Percentiles rank a stretch among this genome's conserved stretches.
phyloP scores from a whole-genome alignment of 1,140 invertebrate species.

The Lepidostoma basale region DNA sequence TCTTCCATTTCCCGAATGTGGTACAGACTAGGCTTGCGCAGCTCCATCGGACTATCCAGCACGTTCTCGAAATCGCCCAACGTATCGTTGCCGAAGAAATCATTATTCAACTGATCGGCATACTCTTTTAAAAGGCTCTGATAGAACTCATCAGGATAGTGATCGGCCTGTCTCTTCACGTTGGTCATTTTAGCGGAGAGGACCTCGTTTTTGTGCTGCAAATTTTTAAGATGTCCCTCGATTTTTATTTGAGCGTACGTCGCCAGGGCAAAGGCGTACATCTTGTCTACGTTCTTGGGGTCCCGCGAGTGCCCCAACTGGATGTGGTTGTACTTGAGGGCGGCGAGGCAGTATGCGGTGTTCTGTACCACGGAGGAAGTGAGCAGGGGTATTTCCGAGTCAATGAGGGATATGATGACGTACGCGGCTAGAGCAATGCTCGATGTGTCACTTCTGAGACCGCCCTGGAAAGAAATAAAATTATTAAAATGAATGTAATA shows the following conservation, averaged over 20 bases:
- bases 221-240: conserved; percentile 30
- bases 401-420: conserved; percentile 68
- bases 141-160: background rate
- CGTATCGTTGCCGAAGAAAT: background rate
- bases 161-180: background rate
- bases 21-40: background rate
- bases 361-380: conserved; percentile 56
- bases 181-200: conserved; percentile 6
- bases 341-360: conserved; percentile 65
- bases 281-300: conserved; percentile 14
- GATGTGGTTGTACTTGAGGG: conserved; percentile 41
- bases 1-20: background rate
- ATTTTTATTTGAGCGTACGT: conserved; percentile 57
- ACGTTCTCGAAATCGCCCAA: background rate
- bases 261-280: conserved; percentile 62
- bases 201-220: conserved; percentile 26
- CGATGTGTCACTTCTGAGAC: conserved; percentile 67
- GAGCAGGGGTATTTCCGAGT: conserved; percentile 58
- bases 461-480: conserved; percentile 59
- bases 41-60: too few species aligned
- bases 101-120: background rate
- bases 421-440: conserved; percentile 70
- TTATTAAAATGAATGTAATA: too few species aligned
- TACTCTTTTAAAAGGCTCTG: background rate
- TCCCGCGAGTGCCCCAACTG: conserved; percentile 49